These are phyloP conservation scores for Alexandromys fortis DNA, from an alignment of 2,113 vertebrate genomes.

Conservation along the genomic window DNA sequence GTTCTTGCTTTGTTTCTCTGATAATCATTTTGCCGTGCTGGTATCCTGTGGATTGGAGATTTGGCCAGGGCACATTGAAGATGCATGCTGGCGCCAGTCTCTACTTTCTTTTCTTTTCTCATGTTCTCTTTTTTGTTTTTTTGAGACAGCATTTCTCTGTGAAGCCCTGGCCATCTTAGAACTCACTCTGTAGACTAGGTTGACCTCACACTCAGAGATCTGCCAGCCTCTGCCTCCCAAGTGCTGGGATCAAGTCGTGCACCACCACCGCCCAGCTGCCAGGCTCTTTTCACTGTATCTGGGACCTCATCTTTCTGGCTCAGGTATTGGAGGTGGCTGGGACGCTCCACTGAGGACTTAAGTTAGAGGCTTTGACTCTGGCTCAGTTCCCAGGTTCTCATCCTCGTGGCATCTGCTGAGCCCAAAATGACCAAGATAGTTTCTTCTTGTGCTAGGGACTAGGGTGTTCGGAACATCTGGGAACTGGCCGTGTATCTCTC, in stretches of 20 bases:
- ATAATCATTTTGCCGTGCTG: neutral
- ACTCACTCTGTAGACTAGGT: neutral
- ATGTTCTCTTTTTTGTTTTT: neutral
- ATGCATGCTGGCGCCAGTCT: neutral
- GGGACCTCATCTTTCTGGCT: neutral
- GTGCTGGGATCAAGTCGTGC: neutral
- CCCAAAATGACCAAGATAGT: neutral
- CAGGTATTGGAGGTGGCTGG: neutral
- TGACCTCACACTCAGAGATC: neutral
- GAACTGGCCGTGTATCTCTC: neutral
- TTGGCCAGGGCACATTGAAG: neutral
- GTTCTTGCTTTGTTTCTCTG: slow-evolving; percentile 17
- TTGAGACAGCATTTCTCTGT: neutral
- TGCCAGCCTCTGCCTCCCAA: neutral
- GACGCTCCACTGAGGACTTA: neutral
- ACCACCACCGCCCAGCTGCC: neutral
- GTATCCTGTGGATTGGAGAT: neutral
- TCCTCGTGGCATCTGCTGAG: neutral
- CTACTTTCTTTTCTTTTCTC: neutral
- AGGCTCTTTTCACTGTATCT: neutral
- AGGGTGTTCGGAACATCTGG: neutral
- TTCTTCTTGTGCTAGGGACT: neutral
- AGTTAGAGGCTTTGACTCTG: neutral
- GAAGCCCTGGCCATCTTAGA: neutral
- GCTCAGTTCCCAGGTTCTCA: slow-evolving; percentile 22